Percentiles rank a stretch among this genome's conserved stretches.
Conservation (phyloP, 2,888 invertebrate genomes). For the Leucophenga maculata region DNA sequence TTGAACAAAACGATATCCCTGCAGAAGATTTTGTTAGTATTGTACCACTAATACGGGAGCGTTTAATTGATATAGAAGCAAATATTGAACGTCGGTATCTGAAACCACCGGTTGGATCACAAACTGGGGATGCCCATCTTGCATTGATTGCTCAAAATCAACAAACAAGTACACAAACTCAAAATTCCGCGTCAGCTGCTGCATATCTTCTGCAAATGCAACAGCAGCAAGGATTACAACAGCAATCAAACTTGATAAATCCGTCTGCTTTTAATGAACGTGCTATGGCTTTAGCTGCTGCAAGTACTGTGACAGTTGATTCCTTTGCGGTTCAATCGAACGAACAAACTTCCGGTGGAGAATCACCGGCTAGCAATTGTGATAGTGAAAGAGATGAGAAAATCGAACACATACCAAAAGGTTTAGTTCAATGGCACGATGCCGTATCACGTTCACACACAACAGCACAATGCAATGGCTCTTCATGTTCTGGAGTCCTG, state of each 20-base stretch:
- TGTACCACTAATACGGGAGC: slow-evolving; percentile 76
- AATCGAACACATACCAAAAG: slow-evolving; percentile 73
- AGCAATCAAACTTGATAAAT: slow-evolving; percentile 53
- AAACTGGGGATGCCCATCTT: slow-evolving; percentile 78
- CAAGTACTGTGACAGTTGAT: slow-evolving; percentile 47
- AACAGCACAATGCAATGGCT: slow-evolving; percentile 90
- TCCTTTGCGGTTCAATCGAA: slow-evolving; percentile 30
- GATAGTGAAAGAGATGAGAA: slow-evolving; percentile 71
- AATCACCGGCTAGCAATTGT: slow-evolving; percentile 70
- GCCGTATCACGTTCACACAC: slow-evolving; percentile 88
- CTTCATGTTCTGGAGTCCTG: slow-evolving; percentile 90
- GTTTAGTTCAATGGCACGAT: slow-evolving; percentile 90
- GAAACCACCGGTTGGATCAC: slow-evolving; percentile 85
- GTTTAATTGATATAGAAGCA: slow-evolving; percentile 87
- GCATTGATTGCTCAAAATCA: slow-evolving; percentile 75
- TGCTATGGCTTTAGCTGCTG: slow-evolving; percentile 66
- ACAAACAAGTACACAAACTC: slow-evolving; percentile 70
- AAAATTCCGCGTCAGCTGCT: slow-evolving; percentile 71
- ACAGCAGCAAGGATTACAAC: slow-evolving; percentile 61
- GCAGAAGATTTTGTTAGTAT: slow-evolving; percentile 74
- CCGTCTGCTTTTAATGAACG: slow-evolving; percentile 64
- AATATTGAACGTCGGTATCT: slow-evolving; percentile 94
- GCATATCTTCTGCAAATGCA: slow-evolving; percentile 67
- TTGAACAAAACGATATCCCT: slow-evolving; percentile 72
- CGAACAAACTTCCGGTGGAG: slow-evolving; percentile 64